phyloP scores from a whole-genome alignment of 2,888 invertebrate species.

The Phasia obesa region DNA sequence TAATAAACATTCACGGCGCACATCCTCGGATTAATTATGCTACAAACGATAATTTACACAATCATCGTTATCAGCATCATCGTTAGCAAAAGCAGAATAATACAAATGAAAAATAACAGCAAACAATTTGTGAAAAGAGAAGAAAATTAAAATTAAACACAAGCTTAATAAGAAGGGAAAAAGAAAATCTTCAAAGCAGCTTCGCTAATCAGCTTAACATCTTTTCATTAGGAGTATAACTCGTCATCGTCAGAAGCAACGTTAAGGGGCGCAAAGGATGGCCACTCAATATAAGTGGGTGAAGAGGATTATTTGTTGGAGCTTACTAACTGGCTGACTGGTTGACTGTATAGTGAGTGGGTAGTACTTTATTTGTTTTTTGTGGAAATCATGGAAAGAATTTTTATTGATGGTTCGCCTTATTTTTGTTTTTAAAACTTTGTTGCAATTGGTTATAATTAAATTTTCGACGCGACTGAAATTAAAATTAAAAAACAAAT shows the following conservation, averaged over 20 bases:
- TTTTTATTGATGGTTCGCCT: background rate
- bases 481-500: slow-evolving; percentile 36
- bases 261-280: background rate
- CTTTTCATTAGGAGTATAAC: slow-evolving; percentile 25
- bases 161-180: background rate
- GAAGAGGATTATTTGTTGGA: slow-evolving; percentile 35
- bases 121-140: background rate
- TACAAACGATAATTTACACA: slow-evolving; percentile 76
- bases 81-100: slow-evolving; percentile 13
- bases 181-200: slow-evolving; percentile 45
- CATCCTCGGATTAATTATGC: slow-evolving; percentile 77
- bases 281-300: slow-evolving; percentile 40
- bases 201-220: slow-evolving; percentile 77
- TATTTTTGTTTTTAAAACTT: slow-evolving; percentile 24
- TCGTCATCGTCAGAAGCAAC: slow-evolving; percentile 26
- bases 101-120: slow-evolving; percentile 19
- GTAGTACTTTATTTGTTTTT: too few relatives aligned
- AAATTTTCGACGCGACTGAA: slow-evolving; percentile 48
- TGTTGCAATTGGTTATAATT: slow-evolving; percentile 57
- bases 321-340: slow-evolving; percentile 6
- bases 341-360: background rate
- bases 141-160: slow-evolving; percentile 32
- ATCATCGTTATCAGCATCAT: slow-evolving; percentile 23
- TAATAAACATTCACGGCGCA: background rate
- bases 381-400: background rate